Evolutionary conservation across 2,888 invertebrate genomes (phyloP), one percentile per base, ranked within the genome.

Genomic region (Merodon equestris): DNA sequence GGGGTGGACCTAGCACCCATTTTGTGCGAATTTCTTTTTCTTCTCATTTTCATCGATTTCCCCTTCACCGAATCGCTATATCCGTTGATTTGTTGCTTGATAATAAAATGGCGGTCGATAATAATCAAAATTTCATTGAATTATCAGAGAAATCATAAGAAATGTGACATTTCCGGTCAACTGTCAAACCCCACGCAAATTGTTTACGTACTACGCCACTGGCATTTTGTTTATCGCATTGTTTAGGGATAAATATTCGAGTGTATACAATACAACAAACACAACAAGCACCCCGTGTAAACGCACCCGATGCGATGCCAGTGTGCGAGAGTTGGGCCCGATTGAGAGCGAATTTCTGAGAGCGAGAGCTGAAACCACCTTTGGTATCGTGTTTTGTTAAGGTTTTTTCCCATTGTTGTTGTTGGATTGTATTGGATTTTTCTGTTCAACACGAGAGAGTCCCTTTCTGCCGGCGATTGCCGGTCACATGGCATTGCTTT

Each of bases 191-290:
- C 66, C 51, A 9, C n/a, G 0, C 9, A 27, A 27, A 47, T 57
- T 81, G 70, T 74, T 71, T 75, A 75, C 61, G 53, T 53, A 56
- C 81, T 83, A 82, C 88, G 84, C 84, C 87, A 82, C 88, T 87
- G 87, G 56, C 45, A 45, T 64, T 81, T 85, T 88, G 87, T 88
- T 88, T 87, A 87, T 73, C 86, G 70, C 83, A 74, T 83, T 86
- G 84, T 86, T 86, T 86, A 86, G 83, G 77, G 82, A 84, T 84
- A 84, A 85, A 84, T 82, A 84, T 81, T 44, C 54, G 66, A 70
- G 74, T 54, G 19, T 72, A 75, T 74, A 82, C 66, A 82, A 71
- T 68, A 66, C 82, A 84, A 83, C 82, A 79, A n/a, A n/a, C n/a
- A n/a, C n/a, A n/a, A n/a, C n/a, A n/a, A n/a, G 47, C 56, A 82